phyloP scores from a whole-genome alignment of 2,113 vertebrate genomes.

The Siniperca chuatsi region DNA sequence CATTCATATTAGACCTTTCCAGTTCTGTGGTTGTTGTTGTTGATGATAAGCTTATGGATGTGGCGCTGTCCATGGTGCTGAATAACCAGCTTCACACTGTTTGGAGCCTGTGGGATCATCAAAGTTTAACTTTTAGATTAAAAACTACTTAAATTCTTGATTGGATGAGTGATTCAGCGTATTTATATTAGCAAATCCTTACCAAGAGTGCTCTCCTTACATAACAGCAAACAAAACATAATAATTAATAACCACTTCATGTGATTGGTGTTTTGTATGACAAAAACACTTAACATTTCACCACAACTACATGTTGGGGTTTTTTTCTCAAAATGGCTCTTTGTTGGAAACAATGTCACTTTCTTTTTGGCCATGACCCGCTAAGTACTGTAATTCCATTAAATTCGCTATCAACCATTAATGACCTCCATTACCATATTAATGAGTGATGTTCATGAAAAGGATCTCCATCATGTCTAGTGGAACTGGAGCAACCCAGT shows the following conservation, averaged over 20 bases:
- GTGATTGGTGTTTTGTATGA: neutral
- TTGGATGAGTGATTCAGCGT: slow-evolving; percentile 2
- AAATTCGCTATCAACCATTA: slow-evolving; percentile 73
- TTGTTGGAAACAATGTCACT: neutral
- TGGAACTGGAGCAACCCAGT: slow-evolving; percentile 61
- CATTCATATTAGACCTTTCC: slow-evolving; percentile 14
- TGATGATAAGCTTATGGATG: slow-evolving; percentile 7
- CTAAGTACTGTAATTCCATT: slow-evolving; percentile 72
- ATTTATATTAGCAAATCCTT: neutral
- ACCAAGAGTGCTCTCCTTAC: neutral
- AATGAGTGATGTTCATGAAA: slow-evolving; percentile 78
- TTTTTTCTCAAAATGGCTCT: neutral
- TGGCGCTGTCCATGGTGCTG: slow-evolving; percentile 61
- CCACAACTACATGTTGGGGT: neutral
- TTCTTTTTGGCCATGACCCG: slow-evolving; percentile 53
- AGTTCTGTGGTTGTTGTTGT: slow-evolving; percentile 1
- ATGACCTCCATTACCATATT: slow-evolving; percentile 80
- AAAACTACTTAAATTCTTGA: neutral
- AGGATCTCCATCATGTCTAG: slow-evolving; percentile 68
- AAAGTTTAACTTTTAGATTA: slow-evolving; percentile 18
- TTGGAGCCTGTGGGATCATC: neutral
- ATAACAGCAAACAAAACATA: slow-evolving; percentile 1
- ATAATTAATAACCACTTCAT: slow-evolving; percentile 10
- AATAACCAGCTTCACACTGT: slow-evolving; percentile 35
- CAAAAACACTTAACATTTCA: slow-evolving; percentile 28